Percentiles rank a stretch among this genome's conserved stretches.
Conservation (phyloP, 2,797 vertebrate genomes). For the Pelochelys cantorii region DNA sequence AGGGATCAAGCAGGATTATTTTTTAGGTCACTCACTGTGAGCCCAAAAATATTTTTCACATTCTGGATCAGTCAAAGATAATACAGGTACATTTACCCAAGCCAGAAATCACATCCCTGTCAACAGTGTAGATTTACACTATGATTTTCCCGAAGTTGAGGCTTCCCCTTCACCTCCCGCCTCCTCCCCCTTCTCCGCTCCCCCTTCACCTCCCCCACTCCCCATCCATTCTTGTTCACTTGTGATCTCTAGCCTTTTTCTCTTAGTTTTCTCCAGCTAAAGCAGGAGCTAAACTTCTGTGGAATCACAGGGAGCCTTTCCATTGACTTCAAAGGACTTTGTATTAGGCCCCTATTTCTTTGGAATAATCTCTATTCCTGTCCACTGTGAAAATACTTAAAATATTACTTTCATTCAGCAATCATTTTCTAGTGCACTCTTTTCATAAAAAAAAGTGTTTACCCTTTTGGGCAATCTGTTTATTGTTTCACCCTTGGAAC, state of each 20-base stretch:
- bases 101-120: background rate
- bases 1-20: background rate
- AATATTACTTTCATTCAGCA: conserved; percentile 31
- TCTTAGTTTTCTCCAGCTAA: background rate
- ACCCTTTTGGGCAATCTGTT: background rate
- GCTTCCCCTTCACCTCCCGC: no score
- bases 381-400: conserved; percentile 26
- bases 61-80: background rate
- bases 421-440: conserved; percentile 14
- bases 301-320: background rate
- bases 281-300: background rate
- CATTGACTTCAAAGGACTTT: background rate
- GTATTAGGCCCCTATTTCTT: background rate
- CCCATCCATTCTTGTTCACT: background rate
- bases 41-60: background rate
- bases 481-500: conserved; percentile 66
- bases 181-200: no score
- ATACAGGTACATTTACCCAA: background rate
- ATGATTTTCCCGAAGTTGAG: background rate
- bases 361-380: background rate
- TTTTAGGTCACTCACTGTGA: background rate
- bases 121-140: background rate
- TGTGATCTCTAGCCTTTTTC: background rate
- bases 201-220: background rate
- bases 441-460: conserved; percentile 27